A percentile compares a stretch with the other conserved stretches of the same genome.
These are phyloP conservation scores for Takifugu bimaculatus DNA, from an alignment of 2,113 vertebrate genomes.

Conservation along the genomic window DNA sequence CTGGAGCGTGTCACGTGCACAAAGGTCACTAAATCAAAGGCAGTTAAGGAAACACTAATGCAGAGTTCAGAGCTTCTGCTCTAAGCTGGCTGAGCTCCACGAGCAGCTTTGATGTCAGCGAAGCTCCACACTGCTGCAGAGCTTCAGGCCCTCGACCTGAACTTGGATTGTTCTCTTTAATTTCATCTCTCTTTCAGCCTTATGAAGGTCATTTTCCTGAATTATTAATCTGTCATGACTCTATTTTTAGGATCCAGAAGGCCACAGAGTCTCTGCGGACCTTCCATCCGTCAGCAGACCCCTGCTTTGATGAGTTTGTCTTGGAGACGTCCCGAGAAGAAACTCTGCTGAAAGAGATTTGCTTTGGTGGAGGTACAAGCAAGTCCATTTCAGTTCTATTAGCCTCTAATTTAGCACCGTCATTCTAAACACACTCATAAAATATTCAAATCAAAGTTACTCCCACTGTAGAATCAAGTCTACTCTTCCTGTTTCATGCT, in stretches of 20 bases:
- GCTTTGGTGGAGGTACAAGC: conserved; percentile 83
- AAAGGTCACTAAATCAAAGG: conserved; percentile 29
- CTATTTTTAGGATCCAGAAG: conserved; percentile 84
- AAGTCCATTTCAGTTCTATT: background rate
- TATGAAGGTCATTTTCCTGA: background rate
- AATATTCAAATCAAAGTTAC: no score
- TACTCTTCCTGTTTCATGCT: no score
- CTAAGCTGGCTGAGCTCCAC: conserved; percentile 62
- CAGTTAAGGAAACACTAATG: conserved; percentile 11
- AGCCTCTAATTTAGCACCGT: no score
- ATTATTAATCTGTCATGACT: background rate
- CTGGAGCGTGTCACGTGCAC: conserved; percentile 38
- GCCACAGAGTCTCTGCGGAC: conserved; percentile 90
- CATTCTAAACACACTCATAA: no score
- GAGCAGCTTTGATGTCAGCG: conserved; percentile 53
- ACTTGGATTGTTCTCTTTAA: background rate
- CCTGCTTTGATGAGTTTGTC: conserved; percentile 89
- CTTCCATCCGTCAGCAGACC: conserved; percentile 85
- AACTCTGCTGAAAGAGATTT: conserved; percentile 81
- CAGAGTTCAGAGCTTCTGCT: background rate
- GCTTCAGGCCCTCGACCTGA: background rate
- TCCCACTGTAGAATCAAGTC: no score
- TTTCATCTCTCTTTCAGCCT: background rate
- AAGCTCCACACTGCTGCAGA: conserved; percentile 25
- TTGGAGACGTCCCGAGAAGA: conserved; percentile 86